Base-by-base conservation (phyloP, 1,140 invertebrate species). In the Charaxes varanes region DNA sequence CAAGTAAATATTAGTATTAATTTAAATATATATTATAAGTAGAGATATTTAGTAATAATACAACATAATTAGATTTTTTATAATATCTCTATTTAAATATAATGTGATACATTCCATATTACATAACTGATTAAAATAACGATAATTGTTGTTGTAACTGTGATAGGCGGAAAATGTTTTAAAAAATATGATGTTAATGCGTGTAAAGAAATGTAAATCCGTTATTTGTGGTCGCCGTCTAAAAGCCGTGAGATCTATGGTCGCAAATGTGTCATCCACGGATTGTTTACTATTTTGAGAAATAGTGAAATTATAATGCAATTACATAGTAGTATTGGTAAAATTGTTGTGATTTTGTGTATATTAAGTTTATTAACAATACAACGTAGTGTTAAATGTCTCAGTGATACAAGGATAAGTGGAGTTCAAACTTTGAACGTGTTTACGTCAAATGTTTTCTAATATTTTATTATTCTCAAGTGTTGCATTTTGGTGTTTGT, bases 201-300 rank as follows among this genome's bases (percentile, higher is more conserved):
- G 61, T 67, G 49, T 22, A 46, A 51, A 33, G 68, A 53, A 70
- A 61, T 50, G 35, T 7, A 35, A 55, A 61, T 74, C 64, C 62
- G 66, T 76, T 79, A 72, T 82, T 79, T 82, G 71, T 79, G 78
- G 73, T 74, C 54, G 53, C 58, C 59, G 56, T 73, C 61, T 71
- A 65, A 69, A 79, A 72, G 71, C 73, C 67, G 61, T 72, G 49
- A 59, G 47, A 66, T 82, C 78, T 82, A 82, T 82, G 78, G 74
- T 78, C 59, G 62, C 60, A 71, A 68, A 77, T 72, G 73, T 82
- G 78, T 82, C 78, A 82, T 47, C 68, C 45, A 47, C 34, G 34
- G 67, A 74, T 82, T 82, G 78, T 82, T 79, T 82, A 82, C 71
- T 77, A 79, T 76, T 77, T 76, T 59, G 60, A 56, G 63, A 57